Percentiles rank a stretch among this genome's conserved stretches.
Evolutionary conservation across 1,140 invertebrate genomes (phyloP).

Genomic region (Plectus sambesii): DNA sequence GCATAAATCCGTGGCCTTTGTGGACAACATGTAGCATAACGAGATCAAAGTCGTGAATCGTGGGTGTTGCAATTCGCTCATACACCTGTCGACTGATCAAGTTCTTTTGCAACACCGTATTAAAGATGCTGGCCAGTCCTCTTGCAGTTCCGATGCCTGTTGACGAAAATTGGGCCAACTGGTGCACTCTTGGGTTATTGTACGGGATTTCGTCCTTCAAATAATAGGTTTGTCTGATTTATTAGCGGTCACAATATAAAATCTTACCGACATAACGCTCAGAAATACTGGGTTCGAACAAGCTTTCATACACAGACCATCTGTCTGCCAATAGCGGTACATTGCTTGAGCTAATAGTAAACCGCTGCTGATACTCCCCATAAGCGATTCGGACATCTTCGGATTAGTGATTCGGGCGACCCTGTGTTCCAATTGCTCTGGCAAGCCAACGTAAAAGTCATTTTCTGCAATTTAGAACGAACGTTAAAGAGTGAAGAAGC

Average conservation of each 20-base stretch:
- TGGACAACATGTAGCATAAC: too few relatives aligned
- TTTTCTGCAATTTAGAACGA: constrained; percentile 31
- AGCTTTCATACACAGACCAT: constrained; percentile 12
- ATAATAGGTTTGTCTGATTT: background rate
- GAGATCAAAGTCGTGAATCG: constrained; percentile 22
- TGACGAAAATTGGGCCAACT: constrained; percentile 35
- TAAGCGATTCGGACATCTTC: constrained; percentile 17
- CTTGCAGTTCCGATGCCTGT: constrained; percentile 34
- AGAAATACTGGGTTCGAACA: constrained; percentile 36
- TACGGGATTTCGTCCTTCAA: constrained; percentile 31
- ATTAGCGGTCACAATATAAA: constrained; percentile 28
- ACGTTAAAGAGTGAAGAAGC: constrained; percentile 7
- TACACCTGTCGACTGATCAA: constrained; percentile 19
- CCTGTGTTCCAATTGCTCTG: constrained; percentile 19
- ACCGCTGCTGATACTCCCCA: too few relatives aligned
- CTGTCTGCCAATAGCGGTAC: constrained; percentile 25
- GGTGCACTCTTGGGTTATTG: constrained; percentile 34
- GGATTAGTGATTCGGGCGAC: constrained; percentile 29
- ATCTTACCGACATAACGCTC: constrained; percentile 28
- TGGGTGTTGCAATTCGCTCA: constrained; percentile 18
- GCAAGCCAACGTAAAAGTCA: constrained; percentile 31
- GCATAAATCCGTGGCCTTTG: too few relatives aligned
- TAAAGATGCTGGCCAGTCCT: constrained; percentile 33
- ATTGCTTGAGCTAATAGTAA: constrained; percentile 19
- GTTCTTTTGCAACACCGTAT: constrained; percentile 32